Base-by-base conservation (phyloP, 2,888 invertebrate genomes). In the Griposia aprilina region DNA sequence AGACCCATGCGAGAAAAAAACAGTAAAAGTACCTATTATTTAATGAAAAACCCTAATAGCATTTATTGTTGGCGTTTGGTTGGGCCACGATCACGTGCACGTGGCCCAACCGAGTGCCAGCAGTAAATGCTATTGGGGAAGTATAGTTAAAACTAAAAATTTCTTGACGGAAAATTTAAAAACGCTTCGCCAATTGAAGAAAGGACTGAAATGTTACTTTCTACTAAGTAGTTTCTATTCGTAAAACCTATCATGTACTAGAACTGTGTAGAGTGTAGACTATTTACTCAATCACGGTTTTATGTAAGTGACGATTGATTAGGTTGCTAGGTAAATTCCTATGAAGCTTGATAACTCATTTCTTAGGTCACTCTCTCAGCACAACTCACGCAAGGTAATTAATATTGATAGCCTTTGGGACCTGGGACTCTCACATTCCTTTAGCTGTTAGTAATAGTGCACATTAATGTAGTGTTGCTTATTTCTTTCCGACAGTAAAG, bases 241-340 rank as follows among this genome's bases (percentile, higher is more conserved):
- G 8, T 67, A 45, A 48, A 48, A 23, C 20, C 20, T 23, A 50
- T 36, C 66, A 80, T 74, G 48, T 1, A 23, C 23, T 2, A n/a
- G 23, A 7, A 59, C 0, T 52, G 36, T 74, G 76, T 59, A 65
- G 41, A 65, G 36, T 74, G 76, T 59, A 65, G 41, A 65, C 41
- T 59, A 48, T 69, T 45, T 13, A 77, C 11, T 60, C 45, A 66
- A 86, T 67, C 87, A 80, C 73, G 41, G 60, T 69, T 83, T 86
- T 75, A 86, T 13, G 60, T 86, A 86, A 78, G 70, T 15, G 7
- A 20, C 78, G 76, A 87, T 80, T 87, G 80, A 79, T 86, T 36
- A 66, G 52, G 87, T 84, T 87, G 81, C 87, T 84, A 84, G 87
- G 84, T 84, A 87, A 76, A 84, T 87, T 84, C 87, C 87, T 74